A percentile compares a stretch with the other conserved stretches of the same genome.
Evolutionary conservation across 2,888 invertebrate genomes (phyloP).

Genomic region (Athripsodes cinereus): DNA sequence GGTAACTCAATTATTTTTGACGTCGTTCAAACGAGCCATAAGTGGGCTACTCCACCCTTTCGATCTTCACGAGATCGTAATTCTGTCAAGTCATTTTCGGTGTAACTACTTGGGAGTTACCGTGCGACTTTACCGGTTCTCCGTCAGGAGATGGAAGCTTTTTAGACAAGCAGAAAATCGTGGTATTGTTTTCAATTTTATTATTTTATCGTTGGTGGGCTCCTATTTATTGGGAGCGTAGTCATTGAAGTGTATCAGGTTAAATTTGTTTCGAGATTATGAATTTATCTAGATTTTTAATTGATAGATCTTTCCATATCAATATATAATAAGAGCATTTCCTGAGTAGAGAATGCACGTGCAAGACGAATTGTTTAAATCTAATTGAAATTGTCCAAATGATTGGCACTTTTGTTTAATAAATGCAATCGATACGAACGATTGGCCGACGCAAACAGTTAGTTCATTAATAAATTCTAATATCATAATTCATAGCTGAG

Average conservation of each 20-base stretch:
- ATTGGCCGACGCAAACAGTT: no score
- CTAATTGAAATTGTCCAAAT: not conserved
- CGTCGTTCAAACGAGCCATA: conserved; percentile 8
- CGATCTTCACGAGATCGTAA: conserved; percentile 10
- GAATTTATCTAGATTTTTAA: no score
- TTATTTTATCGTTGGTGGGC: not conserved
- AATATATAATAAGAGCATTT: not conserved
- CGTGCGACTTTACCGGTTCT: conserved; percentile 15
- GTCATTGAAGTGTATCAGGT: conserved; percentile 7
- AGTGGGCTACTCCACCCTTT: conserved; percentile 23
- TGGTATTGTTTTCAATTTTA: conserved; percentile 5
- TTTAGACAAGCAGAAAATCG: conserved; percentile 5
- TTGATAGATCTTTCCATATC: no score
- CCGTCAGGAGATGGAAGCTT: not conserved
- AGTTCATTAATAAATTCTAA: no score
- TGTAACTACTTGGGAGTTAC: conserved; percentile 17
- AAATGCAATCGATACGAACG: no score
- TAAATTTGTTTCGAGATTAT: no score
- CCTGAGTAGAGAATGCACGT: not conserved
- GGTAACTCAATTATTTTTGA: conserved; percentile 3
- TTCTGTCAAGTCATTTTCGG: conserved; percentile 20
- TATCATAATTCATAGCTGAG: no score
- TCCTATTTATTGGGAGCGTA: not conserved
- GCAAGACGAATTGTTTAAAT: not conserved
- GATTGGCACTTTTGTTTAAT: no score